Percentiles rank a stretch among this genome's conserved stretches.
These are phyloP conservation scores for Anguilla japonica DNA, from an alignment of 2,113 vertebrate genomes.

Conservation along the genomic window DNA sequence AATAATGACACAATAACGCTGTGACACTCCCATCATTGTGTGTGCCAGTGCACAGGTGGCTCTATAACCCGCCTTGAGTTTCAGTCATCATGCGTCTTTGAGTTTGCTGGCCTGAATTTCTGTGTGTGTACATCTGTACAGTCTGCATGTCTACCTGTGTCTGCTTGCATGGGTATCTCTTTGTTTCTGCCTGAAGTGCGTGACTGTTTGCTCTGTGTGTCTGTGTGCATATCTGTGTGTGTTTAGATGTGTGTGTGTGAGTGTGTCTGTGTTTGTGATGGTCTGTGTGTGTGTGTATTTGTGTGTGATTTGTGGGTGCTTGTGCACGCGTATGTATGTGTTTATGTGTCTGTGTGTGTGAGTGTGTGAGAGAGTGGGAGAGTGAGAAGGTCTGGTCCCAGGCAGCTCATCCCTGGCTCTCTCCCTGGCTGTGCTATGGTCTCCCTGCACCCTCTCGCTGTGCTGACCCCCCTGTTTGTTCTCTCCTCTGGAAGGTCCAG, in stretches of 20 bases:
- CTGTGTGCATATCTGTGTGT: constrained; percentile 20
- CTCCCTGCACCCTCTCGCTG: constrained; percentile 52
- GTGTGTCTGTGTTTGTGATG: neutral
- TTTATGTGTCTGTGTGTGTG: neutral
- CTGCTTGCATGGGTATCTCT: neutral
- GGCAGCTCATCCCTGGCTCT: constrained; percentile 50
- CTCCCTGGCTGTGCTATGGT: constrained; percentile 53
- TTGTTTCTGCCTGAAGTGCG: constrained; percentile 16
- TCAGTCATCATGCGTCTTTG: neutral
- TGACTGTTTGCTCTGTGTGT: constrained; percentile 42
- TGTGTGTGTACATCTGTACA: neutral
- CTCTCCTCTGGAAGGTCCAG: constrained; percentile 89
- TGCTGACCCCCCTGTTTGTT: constrained; percentile 83
- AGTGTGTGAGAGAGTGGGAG: neutral
- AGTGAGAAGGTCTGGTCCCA: neutral
- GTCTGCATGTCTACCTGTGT: neutral
- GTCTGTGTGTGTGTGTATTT: neutral
- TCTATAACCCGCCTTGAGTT: neutral
- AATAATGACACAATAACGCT: neutral
- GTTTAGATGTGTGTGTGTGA: neutral
- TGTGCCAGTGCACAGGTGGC: neutral
- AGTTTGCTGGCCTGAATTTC: neutral
- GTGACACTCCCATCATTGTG: neutral
- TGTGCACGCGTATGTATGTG: neutral
- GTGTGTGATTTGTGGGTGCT: neutral